A percentile compares a stretch with the other conserved stretches of the same genome.
These are phyloP conservation scores for Galbula dea DNA, from an alignment of 2,113 vertebrate species.

Conservation along the genomic window DNA sequence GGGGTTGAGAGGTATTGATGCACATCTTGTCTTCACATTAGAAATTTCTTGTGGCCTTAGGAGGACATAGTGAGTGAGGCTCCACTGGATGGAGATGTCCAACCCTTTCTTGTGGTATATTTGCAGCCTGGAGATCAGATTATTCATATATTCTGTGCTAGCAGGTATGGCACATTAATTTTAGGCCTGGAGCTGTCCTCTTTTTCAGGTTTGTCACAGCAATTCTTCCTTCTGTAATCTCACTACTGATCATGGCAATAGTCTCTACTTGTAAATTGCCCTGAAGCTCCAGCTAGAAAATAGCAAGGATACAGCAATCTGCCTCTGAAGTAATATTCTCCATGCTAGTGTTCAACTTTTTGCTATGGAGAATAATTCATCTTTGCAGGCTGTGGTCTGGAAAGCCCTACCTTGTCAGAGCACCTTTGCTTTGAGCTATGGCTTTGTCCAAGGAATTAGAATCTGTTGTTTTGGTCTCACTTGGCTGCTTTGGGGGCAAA, in stretches of 20 bases:
- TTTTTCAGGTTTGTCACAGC: neutral
- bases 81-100: neutral
- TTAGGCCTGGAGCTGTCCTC: neutral
- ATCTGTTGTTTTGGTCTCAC: neutral
- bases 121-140: neutral
- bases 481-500: neutral
- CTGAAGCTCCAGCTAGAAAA: neutral
- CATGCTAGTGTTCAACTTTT: neutral
- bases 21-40: neutral
- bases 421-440: neutral
- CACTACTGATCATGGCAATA: neutral
- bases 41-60: neutral
- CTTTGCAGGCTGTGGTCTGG: neutral
- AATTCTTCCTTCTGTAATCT: neutral
- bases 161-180: neutral
- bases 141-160: neutral
- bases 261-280: neutral
- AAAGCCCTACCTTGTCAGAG: neutral
- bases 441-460: neutral
- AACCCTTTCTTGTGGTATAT: neutral
- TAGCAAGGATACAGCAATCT: neutral
- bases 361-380: neutral
- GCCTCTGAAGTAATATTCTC: neutral
- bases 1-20: neutral
- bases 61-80: neutral